Evolutionary conservation across 2,888 invertebrate species (phyloP), one percentile per base, ranked within the genome.

Genomic region (Pheosia tremula): DNA sequence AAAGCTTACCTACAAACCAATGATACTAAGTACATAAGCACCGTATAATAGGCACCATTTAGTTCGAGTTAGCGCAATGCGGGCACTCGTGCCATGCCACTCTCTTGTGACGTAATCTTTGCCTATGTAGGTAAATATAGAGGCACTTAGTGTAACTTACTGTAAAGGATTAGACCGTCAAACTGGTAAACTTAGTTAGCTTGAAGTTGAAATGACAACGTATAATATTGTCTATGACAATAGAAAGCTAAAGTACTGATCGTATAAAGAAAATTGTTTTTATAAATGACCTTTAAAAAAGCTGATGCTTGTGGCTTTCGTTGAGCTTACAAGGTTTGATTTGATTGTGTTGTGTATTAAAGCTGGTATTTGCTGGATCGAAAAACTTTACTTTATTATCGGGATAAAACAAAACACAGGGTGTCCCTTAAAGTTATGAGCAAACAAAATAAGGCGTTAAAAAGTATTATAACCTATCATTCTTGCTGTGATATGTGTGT

Each of bases 11-110:
- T n/a, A 37, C 5, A 60, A 56, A 58, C 45, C 59, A 56, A 38
- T n/a, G 36, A 53, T 62, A 13, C 56, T 62, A 37, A 13, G 50
- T 56, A 60, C 37, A 49, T 62, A 65, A 68, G 61, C 61, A 61
- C 49, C 38, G 61, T 58, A 61, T 59, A 61, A 60, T 54, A 59
- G 61, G 71, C 66, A 68, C 69, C 67, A 67, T 64, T 64, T 69
- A 66, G 68, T 69, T 56, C 67, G 62, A 67, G 62, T 66, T 64
- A 69, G 68, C 72, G 72, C 72, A 72, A 64, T 72, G 72, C 72
- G 67, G 69, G 62, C 47, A 53, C 63, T 58, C n/a, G 43, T 13
- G 58, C 47, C 47, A 60, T 13, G 58, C 47, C 62, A 60, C 56
- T 58, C 62, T 59, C n/a, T 56, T 24, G 45, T 62, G 64, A 60